phyloP scores from a whole-genome alignment of 53 echinoderm and acorn worm species.

The Apostichopus leukothele region DNA sequence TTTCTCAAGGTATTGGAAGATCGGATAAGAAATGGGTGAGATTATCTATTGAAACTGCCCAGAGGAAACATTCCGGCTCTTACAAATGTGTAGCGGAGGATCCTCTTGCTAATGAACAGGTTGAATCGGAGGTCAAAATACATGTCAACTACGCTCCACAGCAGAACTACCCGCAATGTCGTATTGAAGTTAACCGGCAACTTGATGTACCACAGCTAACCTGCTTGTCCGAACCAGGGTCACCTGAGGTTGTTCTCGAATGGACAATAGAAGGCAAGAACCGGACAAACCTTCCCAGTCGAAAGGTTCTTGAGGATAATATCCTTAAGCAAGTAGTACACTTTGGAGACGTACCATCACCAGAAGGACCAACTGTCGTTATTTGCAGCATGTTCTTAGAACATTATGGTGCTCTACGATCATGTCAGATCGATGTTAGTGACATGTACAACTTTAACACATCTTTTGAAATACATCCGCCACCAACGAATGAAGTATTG shows the following conservation, averaged over 20 bases:
- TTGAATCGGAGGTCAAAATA: neutral
- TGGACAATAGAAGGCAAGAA: neutral
- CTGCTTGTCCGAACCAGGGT: constrained; percentile 46
- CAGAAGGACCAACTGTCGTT: neutral
- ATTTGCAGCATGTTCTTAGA: constrained; percentile 25
- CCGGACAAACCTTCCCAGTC: neutral
- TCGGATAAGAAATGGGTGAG: neutral
- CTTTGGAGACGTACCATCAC: neutral
- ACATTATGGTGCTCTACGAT: constrained; percentile 26
- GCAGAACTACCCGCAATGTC: constrained; percentile 29
- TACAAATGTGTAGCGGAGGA: constrained; percentile 33
- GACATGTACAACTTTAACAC: constrained; percentile 10
- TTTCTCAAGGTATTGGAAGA: constrained; percentile 17
- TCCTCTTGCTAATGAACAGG: neutral
- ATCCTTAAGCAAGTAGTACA: neutral
- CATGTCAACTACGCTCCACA: constrained; percentile 33
- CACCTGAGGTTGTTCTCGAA: neutral
- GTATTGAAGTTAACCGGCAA: neutral
- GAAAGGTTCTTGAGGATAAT: neutral
- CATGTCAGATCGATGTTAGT: neutral
- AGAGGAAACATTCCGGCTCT: constrained; percentile 30
- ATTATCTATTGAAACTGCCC: constrained; percentile 6
- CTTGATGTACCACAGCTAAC: neutral
- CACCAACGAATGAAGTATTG: neutral
- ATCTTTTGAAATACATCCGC: constrained; percentile 15